Base-by-base conservation (phyloP, 2,888 invertebrate genomes). In the Nephrocerus scutellatus region DNA sequence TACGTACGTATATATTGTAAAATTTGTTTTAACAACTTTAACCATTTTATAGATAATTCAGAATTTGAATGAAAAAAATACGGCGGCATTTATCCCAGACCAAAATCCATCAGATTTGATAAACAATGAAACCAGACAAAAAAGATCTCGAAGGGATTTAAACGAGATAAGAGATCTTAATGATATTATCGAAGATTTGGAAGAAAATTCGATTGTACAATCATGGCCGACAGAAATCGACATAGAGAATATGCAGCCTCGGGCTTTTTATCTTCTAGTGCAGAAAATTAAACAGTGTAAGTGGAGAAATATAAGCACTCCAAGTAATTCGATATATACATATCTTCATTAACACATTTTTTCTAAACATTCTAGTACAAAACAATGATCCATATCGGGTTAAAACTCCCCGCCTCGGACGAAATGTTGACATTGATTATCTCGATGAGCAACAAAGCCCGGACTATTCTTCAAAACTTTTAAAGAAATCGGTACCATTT, bases 321-420 rank as follows among this genome's bases (percentile, higher is more conserved):
- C 38, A 44, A 41, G 45, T 46, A 46, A 21, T 22, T 30, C 21
- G n/a, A n/a, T n/a, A n/a, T n/a, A n/a, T n/a, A n/a, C n/a, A n/a
- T n/a, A n/a, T n/a, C n/a, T n/a, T n/a, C n/a, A n/a, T n/a, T n/a
- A n/a, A 12, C 14, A 6, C 6, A 10, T 8, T 2, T 18, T 19
- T 19, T 16, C 2, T 7, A 12, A 8, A 9, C 10, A n/a, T 25
- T 43, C 19, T 43, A 63, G 65, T 64, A 44, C 65, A 63, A 52
- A 56, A 48, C 44, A 54, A 35, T 26, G 65, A 65, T 43, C 61
- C 54, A 22, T 50, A 55, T 49, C 59, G 60, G 51, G 54, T 59
- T 55, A 60, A 62, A 40, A 71, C 70, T 37, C 72, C 73, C 43
- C 66, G 74, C 49, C 60, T 73, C 42, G 74, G 74, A 29, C 66